Evolutionary conservation across 2,797 vertebrate genomes (phyloP).

Genomic region (Leptatherina wallacei): DNA sequence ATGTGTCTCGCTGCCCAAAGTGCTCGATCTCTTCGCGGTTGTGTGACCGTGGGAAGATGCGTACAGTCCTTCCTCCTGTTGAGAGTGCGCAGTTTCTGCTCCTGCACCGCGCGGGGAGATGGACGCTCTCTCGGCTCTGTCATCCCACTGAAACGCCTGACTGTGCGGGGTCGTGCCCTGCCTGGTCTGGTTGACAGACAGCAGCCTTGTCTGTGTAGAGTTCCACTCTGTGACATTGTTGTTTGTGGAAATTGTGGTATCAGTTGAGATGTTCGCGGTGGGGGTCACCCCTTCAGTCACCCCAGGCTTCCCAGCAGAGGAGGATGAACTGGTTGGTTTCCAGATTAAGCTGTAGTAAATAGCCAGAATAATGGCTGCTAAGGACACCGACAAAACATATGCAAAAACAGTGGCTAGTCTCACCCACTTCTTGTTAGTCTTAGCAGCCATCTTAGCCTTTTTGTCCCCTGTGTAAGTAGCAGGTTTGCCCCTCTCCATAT

Average conservation of each 20-base stretch:
- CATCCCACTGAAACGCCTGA: constrained; percentile 62
- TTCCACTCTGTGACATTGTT: constrained; percentile 75
- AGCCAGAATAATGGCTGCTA: constrained; percentile 97
- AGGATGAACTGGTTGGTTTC: constrained; percentile 87
- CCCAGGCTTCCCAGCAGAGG: constrained; percentile 64
- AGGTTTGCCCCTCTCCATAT: constrained; percentile 96
- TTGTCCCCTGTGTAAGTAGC: constrained; percentile 99
- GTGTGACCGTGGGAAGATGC: constrained; percentile 59
- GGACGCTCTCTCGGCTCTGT: constrained; percentile 41
- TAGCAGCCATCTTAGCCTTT: constrained; percentile 99
- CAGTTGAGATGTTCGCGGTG: constrained; percentile 63
- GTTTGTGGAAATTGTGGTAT: constrained; percentile 51
- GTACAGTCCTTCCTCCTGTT: constrained; percentile 59
- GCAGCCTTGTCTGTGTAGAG: constrained; percentile 68
- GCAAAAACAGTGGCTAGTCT: constrained; percentile 97
- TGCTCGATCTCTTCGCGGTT: constrained; percentile 43
- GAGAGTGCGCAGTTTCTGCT: constrained; percentile 60
- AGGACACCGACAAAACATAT: constrained; percentile 96
- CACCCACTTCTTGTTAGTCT: constrained; percentile 99
- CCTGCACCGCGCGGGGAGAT: constrained; percentile 43
- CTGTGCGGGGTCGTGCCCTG: constrained; percentile 47
- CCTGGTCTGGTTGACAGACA: constrained; percentile 52
- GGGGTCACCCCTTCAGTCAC: constrained; percentile 50
- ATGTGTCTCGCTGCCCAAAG: constrained; percentile 39
- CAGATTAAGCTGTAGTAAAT: constrained; percentile 98